Evolutionary conservation across 35 echinoderm and acorn worm genomes (phyloP).

Genomic region (Apostichopus japonicus): DNA sequence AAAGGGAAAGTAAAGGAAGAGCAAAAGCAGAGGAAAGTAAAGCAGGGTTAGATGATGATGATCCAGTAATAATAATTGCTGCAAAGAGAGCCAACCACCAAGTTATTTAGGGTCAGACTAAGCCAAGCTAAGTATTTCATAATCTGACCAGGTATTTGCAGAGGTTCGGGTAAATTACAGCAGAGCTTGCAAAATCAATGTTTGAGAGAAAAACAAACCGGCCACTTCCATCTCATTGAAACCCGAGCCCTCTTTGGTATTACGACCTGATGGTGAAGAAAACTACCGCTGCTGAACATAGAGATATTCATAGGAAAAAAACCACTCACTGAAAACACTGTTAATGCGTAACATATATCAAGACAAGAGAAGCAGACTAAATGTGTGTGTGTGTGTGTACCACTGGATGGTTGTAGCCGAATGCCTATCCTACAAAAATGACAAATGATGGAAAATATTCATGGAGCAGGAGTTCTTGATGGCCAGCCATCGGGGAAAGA

Average conservation of each 20-base stretch:
- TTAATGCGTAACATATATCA: no score
- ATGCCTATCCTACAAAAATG: no score
- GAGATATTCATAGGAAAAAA: not conserved
- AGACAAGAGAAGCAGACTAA: no score
- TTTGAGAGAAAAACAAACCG: slow-evolving; percentile 31
- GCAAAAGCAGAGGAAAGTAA: not conserved
- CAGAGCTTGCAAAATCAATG: slow-evolving; percentile 13
- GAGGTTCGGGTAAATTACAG: not conserved
- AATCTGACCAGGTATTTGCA: not conserved
- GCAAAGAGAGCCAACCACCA: not conserved
- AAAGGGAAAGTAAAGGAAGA: not conserved
- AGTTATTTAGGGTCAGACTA: not conserved
- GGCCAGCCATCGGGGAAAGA: no score
- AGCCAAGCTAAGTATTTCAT: not conserved
- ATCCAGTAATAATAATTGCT: not conserved
- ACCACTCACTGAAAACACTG: not conserved
- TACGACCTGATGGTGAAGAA: slow-evolving; percentile 18
- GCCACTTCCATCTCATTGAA: not conserved
- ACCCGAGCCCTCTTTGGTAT: not conserved
- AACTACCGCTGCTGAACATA: not conserved
- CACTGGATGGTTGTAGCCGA: no score
- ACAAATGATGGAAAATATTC: no score
- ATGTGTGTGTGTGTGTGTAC: no score
- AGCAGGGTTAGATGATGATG: not conserved
- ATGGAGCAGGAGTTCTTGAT: no score